Evolutionary conservation across 1,140 invertebrate genomes (phyloP), one percentile per base, ranked within the genome.

Genomic region (Brachionus asplanchnoidis): DNA sequence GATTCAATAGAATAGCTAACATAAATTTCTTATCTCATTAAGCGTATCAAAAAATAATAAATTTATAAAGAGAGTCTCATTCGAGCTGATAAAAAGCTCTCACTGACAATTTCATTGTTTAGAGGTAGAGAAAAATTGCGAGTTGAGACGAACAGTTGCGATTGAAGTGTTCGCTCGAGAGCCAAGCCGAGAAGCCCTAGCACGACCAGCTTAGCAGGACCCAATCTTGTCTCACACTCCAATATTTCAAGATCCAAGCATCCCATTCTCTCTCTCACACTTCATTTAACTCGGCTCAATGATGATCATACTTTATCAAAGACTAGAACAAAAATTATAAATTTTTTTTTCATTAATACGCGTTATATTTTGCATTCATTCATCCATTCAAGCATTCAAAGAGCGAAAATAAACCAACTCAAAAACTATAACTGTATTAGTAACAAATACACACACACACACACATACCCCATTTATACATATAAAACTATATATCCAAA

Each of bases 361-460:
- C 73, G 73, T 77, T 77, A 77, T 77, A 50, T 77, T 75, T 50
- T 77, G 40, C 73, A 77, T 50, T 77, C 73, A 77, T 77, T 50
- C 73, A 77, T 77, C 73, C 73, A 77, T 77, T 77, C 73, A 77
- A 77, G 73, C 73, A 77, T 77, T 77, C 73, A 77, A 77, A 73
- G 44, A 73, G 17, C 36, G 36, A 73, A 73, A 73, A 42, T 42
- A 73, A 73, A 42, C 68, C 32, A 73, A 42, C 36, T 42, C 32
- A 42, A 40, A 73, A 73, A 73, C 28, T 40, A 73, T 40, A 73
- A 73, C 68, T 73, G 68, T 73, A 73, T 73, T 73, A 73, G 68
- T 73, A 73, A 73, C 68, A 73, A 36, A 73, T 40, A 73, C 32
- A 73, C 32, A 20, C 32, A 73, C 32, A 73, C 26, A 68, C 53